Evolutionary conservation across 2,797 vertebrate genomes (phyloP).

Genomic region (Coilia nasus): DNA sequence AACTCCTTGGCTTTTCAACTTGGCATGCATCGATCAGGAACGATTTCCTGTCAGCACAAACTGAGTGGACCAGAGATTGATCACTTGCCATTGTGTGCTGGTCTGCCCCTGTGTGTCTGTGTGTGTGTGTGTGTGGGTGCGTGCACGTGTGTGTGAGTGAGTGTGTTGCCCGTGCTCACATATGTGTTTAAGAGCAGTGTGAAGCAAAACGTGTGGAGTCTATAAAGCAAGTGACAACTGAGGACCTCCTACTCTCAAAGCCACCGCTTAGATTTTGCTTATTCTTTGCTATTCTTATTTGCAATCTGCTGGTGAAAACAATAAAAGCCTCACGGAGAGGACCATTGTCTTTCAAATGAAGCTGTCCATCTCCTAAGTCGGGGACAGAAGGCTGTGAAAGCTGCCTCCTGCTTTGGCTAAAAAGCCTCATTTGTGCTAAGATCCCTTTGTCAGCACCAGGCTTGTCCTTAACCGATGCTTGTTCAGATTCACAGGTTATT

Average conservation of each 20-base stretch:
- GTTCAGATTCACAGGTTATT: neutral
- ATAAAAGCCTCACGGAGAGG: constrained; percentile 61
- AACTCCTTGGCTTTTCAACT: constrained; percentile 58
- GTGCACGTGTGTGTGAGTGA: constrained; percentile 34
- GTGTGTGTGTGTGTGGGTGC: constrained; percentile 38
- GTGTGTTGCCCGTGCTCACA: constrained; percentile 43
- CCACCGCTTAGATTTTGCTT: constrained; percentile 64
- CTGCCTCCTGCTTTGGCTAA: constrained; percentile 61
- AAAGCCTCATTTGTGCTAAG: constrained; percentile 52
- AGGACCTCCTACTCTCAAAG: constrained; percentile 75
- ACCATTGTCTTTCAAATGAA: constrained; percentile 78
- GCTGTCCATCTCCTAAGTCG: constrained; percentile 67
- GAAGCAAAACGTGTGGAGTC: constrained; percentile 68
- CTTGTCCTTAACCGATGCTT: neutral
- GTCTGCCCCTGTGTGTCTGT: constrained; percentile 36
- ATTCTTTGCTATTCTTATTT: constrained; percentile 60
- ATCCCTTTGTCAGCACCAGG: constrained; percentile 33
- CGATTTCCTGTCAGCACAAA: constrained; percentile 74
- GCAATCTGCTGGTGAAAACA: constrained; percentile 58
- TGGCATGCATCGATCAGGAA: constrained; percentile 70
- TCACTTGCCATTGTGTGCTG: constrained; percentile 58
- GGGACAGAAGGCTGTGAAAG: constrained; percentile 70
- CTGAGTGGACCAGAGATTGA: constrained; percentile 55
- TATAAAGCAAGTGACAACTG: constrained; percentile 76
- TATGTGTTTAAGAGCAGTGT: constrained; percentile 25